phyloP scores from a whole-genome alignment of 2,888 invertebrate species.

The Apodemia mormo region DNA sequence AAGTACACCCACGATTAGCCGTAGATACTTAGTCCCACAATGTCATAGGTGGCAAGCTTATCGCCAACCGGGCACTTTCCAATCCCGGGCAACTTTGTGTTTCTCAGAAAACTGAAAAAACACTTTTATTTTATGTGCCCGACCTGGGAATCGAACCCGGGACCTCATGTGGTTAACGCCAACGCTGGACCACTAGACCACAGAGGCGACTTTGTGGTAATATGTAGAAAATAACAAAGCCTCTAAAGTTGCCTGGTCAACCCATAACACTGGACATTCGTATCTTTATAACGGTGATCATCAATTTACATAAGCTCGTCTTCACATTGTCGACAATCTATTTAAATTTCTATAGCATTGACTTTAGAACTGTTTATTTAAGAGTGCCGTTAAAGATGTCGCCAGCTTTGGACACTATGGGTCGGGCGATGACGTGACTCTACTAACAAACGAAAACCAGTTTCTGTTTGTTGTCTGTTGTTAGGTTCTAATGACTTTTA shows the following conservation, averaged over 20 bases:
- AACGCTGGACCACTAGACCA: no score
- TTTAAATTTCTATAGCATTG: constrained; percentile 38
- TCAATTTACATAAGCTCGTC: constrained; percentile 56
- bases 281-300: constrained; percentile 63
- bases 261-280: constrained; percentile 66
- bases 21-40: no score
- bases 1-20: no score
- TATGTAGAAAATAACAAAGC: constrained; percentile 1
- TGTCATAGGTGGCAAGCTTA: no score
- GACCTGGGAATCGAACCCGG: no score
- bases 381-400: constrained; percentile 43
- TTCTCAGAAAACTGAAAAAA: no score
- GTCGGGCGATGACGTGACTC: constrained; percentile 66
- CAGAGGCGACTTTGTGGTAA: no score
- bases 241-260: constrained; percentile 41
- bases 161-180: no score
- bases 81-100: no score
- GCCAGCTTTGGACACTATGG: constrained; percentile 53
- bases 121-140: no score
- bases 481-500: constrained; percentile 32
- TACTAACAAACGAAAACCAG: constrained; percentile 54
- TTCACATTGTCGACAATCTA: constrained; percentile 32
- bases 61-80: no score
- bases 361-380: constrained; percentile 45
- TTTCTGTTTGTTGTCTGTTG: constrained; percentile 36